Evolutionary conservation across 2,888 invertebrate genomes (phyloP), one percentile per base, ranked within the genome.

Genomic region (Sminthurinus aureus): DNA sequence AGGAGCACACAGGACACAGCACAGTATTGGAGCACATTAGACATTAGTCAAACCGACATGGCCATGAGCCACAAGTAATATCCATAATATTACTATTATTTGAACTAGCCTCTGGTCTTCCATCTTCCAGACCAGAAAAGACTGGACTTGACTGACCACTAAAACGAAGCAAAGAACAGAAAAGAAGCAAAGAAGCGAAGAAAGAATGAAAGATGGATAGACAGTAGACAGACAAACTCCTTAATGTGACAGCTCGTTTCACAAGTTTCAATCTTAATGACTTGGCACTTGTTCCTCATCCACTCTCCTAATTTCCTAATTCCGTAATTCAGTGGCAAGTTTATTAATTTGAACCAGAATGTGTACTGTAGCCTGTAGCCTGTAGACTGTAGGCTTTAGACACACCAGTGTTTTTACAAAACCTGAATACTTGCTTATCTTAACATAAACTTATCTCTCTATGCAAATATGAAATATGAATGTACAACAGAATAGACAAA

Each of bases 321-420:
- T 71, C 26, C 80, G 80, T 80, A 80, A 80, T 80, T 73, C 80
- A 80, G 80, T 69, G 80, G 80, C 80, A 73, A 71, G 38, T 80
- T 80, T 80, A 80, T 80, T 80, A 80, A 80, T 80, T 80, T 71
- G 52, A 71, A 80, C n/a, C 58, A 26, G 11, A 0, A 6, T 71
- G 71, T 9, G 71, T 24, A 71, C 13, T 24, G 26, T 26, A 26
- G 15, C 0, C 11, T n/a, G 69, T 2, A 71, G 26, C 13, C 15
- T 20, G 71, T 6, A 38, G 38, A 38, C 38, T 38, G 38, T 38
- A 38, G 38, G 58, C 58, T 58, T 6, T 6, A 18, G 58, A 38
- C 38, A 4, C 3, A 38, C n/a, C n/a, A 38, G 38, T n/a, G n/a
- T n/a, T n/a, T n/a, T n/a, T n/a, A 38, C 38, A 38, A 38, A 38